Evolutionary conservation across 2,797 vertebrate genomes (phyloP), one percentile per base, ranked within the genome.

Genomic region (Hypotaenidia philippensis): DNA sequence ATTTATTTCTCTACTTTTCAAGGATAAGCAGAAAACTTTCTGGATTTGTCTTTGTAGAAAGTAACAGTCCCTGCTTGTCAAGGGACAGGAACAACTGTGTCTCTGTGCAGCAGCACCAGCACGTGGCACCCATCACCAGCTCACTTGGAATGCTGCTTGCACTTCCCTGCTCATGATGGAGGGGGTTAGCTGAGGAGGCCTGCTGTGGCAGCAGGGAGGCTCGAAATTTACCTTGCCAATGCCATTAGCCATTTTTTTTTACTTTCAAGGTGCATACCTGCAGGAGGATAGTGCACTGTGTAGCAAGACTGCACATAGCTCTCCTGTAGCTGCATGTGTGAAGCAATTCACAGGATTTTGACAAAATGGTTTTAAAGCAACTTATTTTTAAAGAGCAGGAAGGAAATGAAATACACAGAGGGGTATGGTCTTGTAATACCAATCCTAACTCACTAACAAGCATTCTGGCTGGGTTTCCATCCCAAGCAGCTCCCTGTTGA

Each of bases 31-130:
- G 61, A 53, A 94, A 85, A 96, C 55, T 61, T n/a, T 41, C 25
- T 65, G 60, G 45, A 71, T 93, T 91, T 87, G 27, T 96, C 89
- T 85, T 83, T 94, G 45, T 92, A 91, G 84, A 78, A 85, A 94
- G 61, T 22, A 71, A 53, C 26, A 25, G n/a, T 91, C 45, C 18
- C 56, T 92, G 49, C 50, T 83, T 29, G 41, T n/a, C 41, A 9
- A 96, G 56, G 81, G 90, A 80, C 83, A 87, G 81, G 85, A 50
- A 79, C 92, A 95, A 80, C 90, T 89, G 83, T 84, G 26, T 77
- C 65, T 93, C 80, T 77, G 60, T 87, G 56, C 70, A 45, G 57
- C 53, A 68, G 94, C 29, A 82, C 52, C 70, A 83, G 55, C 83
- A 57, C 72, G 70, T 94, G 93, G 94, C 76, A 83, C 61, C 55